Conservation (phyloP, 2,113 vertebrate species). For the Leucoraja erinaceus region DNA sequence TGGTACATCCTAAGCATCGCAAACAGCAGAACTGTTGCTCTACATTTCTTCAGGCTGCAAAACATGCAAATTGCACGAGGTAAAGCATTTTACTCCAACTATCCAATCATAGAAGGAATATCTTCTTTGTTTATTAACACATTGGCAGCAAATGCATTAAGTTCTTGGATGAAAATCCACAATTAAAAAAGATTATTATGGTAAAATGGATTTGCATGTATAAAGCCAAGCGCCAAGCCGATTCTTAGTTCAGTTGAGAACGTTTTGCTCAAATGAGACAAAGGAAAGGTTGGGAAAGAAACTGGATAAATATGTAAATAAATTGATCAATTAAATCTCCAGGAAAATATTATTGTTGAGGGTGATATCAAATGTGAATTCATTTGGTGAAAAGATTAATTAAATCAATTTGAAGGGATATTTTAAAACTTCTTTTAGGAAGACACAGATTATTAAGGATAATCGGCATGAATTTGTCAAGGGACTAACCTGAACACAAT, state of each 20-base stretch:
- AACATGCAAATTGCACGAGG: not conserved
- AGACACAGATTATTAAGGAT: too few relatives aligned
- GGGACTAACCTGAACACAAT: not conserved
- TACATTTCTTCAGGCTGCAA: not conserved
- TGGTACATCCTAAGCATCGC: not conserved
- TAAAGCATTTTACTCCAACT: not conserved
- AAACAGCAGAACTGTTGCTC: not conserved
- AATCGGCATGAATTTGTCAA: too few relatives aligned
- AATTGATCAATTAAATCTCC: not conserved
- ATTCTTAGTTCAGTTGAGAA: not conserved
- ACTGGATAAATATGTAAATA: not conserved
- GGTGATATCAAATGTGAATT: not conserved
- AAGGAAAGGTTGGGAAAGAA: not conserved
- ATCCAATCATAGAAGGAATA: not conserved
- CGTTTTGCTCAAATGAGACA: conserved; percentile 8
- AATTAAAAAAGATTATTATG: not conserved
- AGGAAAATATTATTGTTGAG: not conserved
- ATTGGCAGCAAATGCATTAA: not conserved
- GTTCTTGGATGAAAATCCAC: not conserved
- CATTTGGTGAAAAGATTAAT: not conserved
- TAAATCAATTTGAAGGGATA: not conserved
- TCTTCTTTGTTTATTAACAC: not conserved
- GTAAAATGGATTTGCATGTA: not conserved
- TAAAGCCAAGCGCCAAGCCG: not conserved
- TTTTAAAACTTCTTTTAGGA: too few relatives aligned